These are phyloP conservation scores for Pampus argenteus DNA, from an alignment of 2,797 vertebrate species.

Conservation along the genomic window DNA sequence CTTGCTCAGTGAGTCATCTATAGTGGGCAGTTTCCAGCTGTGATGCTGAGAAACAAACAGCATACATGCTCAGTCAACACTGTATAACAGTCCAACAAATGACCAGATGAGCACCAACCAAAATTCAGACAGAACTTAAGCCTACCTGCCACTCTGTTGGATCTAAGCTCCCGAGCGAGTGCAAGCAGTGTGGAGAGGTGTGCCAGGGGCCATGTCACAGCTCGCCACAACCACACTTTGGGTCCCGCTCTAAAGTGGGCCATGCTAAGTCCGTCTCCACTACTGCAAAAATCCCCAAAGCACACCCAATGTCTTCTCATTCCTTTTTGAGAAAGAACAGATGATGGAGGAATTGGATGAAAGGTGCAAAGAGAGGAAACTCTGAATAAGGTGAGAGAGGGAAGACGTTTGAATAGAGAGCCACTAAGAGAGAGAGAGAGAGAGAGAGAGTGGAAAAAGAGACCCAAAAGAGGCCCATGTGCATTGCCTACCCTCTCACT, in stretches of 20 bases:
- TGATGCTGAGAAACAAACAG: slow-evolving; percentile 7
- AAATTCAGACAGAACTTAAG: background rate
- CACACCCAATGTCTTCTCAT: slow-evolving; percentile 1
- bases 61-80: background rate
- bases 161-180: slow-evolving; percentile 12
- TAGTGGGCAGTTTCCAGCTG: background rate
- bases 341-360: slow-evolving; percentile 26
- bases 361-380: slow-evolving; percentile 20
- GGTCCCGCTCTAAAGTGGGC: slow-evolving; percentile 30
- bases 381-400: slow-evolving; percentile 12
- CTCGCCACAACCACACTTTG: slow-evolving; percentile 59
- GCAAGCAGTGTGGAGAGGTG: slow-evolving; percentile 56
- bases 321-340: slow-evolving; percentile 26
- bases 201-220: slow-evolving; percentile 43
- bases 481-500: slow-evolving; percentile 52
- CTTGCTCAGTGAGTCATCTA: background rate
- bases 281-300: slow-evolving; percentile 11
- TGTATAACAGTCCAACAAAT: background rate
- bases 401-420: slow-evolving; percentile 18
- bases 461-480: slow-evolving; percentile 55
- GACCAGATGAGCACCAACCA: background rate
- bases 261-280: slow-evolving; percentile 46
- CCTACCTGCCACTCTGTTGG: slow-evolving; percentile 66
- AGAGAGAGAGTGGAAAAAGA: slow-evolving; percentile 40
- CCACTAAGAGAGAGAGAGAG: slow-evolving; percentile 4